These are phyloP conservation scores for Megalopta genalis DNA, from an alignment of 1,140 invertebrate genomes.

Conservation along the genomic window DNA sequence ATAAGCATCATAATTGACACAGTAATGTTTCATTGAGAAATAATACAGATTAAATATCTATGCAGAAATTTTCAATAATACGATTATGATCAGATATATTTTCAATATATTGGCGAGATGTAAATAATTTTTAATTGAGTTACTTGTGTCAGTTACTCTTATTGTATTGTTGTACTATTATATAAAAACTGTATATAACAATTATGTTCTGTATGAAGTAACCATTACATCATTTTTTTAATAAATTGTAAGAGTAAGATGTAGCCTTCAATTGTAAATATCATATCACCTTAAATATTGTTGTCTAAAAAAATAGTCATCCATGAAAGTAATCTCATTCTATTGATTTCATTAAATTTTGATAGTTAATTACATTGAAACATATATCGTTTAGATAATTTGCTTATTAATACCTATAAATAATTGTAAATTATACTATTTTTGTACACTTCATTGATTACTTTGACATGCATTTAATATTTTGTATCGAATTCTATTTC, in stretches of 20 bases:
- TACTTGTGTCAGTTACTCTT: conserved; percentile 10
- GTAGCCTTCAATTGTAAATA: background rate
- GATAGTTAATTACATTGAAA: background rate
- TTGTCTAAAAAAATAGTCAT: background rate
- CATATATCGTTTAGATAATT: background rate
- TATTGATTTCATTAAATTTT: background rate
- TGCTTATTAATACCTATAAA: background rate
- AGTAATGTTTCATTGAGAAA: background rate
- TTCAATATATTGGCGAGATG: conserved; percentile 10
- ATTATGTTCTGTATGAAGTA: conserved; percentile 20
- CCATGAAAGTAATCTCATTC: background rate
- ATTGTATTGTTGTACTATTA: conserved; percentile 26
- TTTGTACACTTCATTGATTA: background rate
- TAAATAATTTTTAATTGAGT: conserved; percentile 35
- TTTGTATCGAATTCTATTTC: background rate
- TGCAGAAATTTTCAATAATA: background rate
- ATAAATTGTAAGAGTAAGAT: conserved; percentile 6
- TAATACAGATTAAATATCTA: background rate
- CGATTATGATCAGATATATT: background rate
- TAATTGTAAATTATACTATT: conserved; percentile 2
- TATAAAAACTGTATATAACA: conserved; percentile 34
- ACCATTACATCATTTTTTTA: conserved; percentile 4
- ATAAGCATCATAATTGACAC: conserved; percentile 16
- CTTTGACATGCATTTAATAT: background rate
- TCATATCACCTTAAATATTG: background rate